Evolutionary conservation across 2,797 vertebrate genomes (phyloP).

Genomic region (Oreortyx pictus): DNA sequence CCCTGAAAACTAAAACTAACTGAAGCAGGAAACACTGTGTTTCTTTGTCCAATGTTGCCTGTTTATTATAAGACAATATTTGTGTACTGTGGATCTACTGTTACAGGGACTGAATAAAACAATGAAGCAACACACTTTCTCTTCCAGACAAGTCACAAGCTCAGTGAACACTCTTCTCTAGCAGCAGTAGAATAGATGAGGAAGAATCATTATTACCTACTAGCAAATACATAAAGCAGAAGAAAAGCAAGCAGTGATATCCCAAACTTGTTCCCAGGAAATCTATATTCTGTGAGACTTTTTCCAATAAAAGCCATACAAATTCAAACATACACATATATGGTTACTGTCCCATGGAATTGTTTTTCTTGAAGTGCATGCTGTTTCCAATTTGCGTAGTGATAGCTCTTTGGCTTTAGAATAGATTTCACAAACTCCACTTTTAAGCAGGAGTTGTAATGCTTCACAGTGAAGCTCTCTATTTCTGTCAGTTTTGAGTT

Average conservation of each 20-base stretch:
- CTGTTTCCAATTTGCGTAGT: fast-evolving
- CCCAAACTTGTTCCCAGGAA: neutral
- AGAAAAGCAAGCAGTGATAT: neutral
- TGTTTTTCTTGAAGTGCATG: neutral
- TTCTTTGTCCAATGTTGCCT: neutral
- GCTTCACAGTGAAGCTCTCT: neutral
- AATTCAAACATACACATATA: neutral
- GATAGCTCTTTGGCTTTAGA: neutral
- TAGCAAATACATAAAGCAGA: neutral
- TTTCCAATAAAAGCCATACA: neutral
- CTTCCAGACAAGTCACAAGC: neutral
- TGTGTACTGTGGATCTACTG: neutral
- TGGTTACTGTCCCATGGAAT: neutral
- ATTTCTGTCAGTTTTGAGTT: fast-evolving
- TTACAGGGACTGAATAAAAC: neutral
- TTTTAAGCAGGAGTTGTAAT: neutral
- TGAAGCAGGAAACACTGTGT: neutral
- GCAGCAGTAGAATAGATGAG: neutral
- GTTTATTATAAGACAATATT: neutral
- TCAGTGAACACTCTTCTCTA: neutral
- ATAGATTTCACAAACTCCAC: neutral
- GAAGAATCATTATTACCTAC: neutral
- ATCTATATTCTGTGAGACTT: neutral
- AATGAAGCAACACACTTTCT: neutral
- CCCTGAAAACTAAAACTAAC: neutral